phyloP scores from a whole-genome alignment of 2,113 vertebrate species.

The Salvelinus namaycush region DNA sequence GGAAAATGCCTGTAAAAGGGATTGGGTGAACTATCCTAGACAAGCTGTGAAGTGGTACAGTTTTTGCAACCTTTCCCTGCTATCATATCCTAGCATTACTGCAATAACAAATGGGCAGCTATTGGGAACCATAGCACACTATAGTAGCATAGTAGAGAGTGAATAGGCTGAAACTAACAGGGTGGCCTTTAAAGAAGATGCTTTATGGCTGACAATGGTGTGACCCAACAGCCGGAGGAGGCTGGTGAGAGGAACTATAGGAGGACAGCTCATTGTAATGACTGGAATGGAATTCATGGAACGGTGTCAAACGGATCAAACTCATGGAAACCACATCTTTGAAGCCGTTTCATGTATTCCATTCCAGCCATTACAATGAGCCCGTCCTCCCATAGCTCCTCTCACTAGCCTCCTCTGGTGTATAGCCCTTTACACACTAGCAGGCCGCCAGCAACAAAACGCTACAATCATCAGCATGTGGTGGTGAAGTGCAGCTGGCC shows the following conservation, averaged over 20 bases:
- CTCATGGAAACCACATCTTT: too few relatives aligned
- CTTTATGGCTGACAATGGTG: neutral
- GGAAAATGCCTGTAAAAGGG: constrained; percentile 30
- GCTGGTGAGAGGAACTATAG: neutral
- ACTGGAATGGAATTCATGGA: too few relatives aligned
- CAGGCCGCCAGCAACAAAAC: constrained; percentile 42
- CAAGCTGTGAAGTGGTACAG: constrained; percentile 46
- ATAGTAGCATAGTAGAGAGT: constrained; percentile 23
- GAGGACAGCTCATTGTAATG: too few relatives aligned
- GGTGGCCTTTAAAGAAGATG: neutral
- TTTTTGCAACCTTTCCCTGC: constrained; percentile 35
- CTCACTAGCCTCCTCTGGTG: constrained; percentile 53
- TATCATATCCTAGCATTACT: constrained; percentile 10
- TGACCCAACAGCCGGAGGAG: neutral
- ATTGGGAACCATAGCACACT: neutral
- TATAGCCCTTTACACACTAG: constrained; percentile 26
- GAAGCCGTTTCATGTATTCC: too few relatives aligned
- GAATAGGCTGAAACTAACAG: neutral
- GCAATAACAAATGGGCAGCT: neutral
- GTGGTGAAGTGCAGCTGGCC: constrained; percentile 74
- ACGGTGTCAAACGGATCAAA: too few relatives aligned
- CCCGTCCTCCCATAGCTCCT: too few relatives aligned
- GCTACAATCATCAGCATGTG: constrained; percentile 66
- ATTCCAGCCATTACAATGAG: too few relatives aligned
- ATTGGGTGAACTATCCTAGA: constrained; percentile 27